These are phyloP conservation scores for Heterohyrax brucei DNA, from an alignment of 2,797 vertebrate species.

Conservation along the genomic window DNA sequence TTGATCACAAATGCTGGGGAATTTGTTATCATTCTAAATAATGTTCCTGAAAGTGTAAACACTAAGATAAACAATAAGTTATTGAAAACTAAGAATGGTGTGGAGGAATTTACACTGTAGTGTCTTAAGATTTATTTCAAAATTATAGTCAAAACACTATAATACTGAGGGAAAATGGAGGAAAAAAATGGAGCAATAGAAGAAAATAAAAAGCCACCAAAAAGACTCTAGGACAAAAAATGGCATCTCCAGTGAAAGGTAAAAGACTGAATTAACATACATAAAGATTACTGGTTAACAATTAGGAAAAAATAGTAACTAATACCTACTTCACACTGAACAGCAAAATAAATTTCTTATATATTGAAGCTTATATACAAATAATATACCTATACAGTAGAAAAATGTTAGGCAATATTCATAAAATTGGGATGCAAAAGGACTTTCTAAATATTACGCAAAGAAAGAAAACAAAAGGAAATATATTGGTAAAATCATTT, in stretches of 20 bases:
- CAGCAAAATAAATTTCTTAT: background rate
- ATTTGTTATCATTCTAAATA: slow-evolving; percentile 13
- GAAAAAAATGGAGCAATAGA: background rate
- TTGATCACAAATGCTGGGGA: background rate
- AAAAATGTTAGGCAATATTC: background rate
- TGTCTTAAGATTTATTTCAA: slow-evolving; percentile 9
- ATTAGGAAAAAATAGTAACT: background rate
- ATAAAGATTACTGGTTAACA: background rate
- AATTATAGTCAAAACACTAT: background rate
- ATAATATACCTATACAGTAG: background rate
- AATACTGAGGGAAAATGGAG: background rate
- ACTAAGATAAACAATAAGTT: background rate
- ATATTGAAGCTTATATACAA: background rate
- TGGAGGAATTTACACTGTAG: background rate
- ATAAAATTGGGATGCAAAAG: background rate
- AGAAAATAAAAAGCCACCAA: background rate
- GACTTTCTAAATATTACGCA: background rate
- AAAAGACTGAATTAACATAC: background rate
- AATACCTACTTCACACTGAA: background rate
- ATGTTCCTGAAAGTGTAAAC: background rate
- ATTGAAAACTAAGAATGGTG: background rate
- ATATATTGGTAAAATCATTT: background rate
- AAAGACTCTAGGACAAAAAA: background rate
- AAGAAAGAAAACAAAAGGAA: background rate
- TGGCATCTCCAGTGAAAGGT: background rate